These are phyloP conservation scores for Sebastes hubbsi DNA, from an alignment of 2,797 vertebrate species.

Conservation along the genomic window DNA sequence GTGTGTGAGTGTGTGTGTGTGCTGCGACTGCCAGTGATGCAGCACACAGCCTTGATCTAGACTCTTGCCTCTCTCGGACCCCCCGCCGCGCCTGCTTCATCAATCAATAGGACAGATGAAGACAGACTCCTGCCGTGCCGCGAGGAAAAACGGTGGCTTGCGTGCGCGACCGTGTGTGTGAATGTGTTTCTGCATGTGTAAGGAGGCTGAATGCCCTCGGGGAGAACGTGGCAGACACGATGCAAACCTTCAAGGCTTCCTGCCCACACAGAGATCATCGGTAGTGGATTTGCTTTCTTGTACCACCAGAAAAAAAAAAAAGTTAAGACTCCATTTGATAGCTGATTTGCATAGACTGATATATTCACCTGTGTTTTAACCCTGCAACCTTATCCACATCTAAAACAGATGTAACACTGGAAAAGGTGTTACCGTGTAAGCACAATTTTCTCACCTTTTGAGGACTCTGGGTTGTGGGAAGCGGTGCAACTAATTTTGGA, in stretches of 20 bases:
- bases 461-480: neutral
- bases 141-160: slow-evolving; percentile 78
- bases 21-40: slow-evolving; percentile 38
- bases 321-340: slow-evolving; percentile 38
- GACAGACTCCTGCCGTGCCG: slow-evolving; percentile 74
- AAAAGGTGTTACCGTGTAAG: neutral
- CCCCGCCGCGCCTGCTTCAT: slow-evolving; percentile 81
- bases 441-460: slow-evolving; percentile 10
- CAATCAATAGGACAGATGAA: slow-evolving; percentile 85
- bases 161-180: slow-evolving; percentile 2
- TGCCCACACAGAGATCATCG: slow-evolving; percentile 67
- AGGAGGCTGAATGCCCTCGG: slow-evolving; percentile 52
- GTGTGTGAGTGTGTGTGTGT: neutral
- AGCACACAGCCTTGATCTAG: slow-evolving; percentile 71
- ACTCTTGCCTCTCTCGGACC: slow-evolving; percentile 67
- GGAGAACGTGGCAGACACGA: slow-evolving; percentile 72
- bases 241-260: slow-evolving; percentile 69
- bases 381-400: neutral
- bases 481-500: slow-evolving; percentile 16
- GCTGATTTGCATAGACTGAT: slow-evolving; percentile 45
- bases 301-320: slow-evolving; percentile 13
- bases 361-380: slow-evolving; percentile 32
- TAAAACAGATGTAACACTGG: neutral
- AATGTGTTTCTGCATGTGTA: slow-evolving; percentile 48
- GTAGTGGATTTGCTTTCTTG: slow-evolving; percentile 49